Percentiles rank a stretch among this genome's conserved stretches.
phyloP scores from a whole-genome alignment of 2,797 vertebrate species.

The Rhinella marina region DNA sequence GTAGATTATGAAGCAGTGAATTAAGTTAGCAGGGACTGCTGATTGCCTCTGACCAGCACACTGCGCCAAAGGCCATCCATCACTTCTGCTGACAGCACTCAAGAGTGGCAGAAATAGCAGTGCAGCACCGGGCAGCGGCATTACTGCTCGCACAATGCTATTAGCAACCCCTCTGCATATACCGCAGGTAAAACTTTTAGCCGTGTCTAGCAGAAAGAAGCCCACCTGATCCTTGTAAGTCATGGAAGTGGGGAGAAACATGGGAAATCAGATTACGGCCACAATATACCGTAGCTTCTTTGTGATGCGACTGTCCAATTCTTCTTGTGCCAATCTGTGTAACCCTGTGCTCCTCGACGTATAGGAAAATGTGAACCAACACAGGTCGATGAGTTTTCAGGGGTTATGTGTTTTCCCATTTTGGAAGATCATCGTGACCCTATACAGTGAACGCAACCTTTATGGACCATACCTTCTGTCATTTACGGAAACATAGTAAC shows the following conservation, averaged over 20 bases:
- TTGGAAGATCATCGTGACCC: not conserved
- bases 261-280: slow-evolving; percentile 3
- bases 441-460: not conserved
- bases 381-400: not conserved
- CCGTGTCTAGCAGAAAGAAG: slow-evolving; percentile 22
- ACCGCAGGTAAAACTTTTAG: slow-evolving; percentile 49
- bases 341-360: not conserved
- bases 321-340: not conserved
- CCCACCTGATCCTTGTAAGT: slow-evolving; percentile 27
- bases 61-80: slow-evolving; percentile 42
- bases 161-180: slow-evolving; percentile 51
- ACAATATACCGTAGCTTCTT: not conserved
- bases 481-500: not conserved
- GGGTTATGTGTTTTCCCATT: not conserved
- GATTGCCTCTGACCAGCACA: slow-evolving; percentile 59
- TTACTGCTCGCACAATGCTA: slow-evolving; percentile 55
- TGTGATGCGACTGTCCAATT: not conserved
- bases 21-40: slow-evolving; percentile 59
- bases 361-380: not conserved
- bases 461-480: not conserved
- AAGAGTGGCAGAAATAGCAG: slow-evolving; percentile 44
- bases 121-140: slow-evolving; percentile 41
- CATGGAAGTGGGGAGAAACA: not conserved
- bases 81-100: slow-evolving; percentile 33
- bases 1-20: slow-evolving; percentile 62